Percentiles rank a stretch among this genome's conserved stretches.
phyloP scores from a whole-genome alignment of 2,797 vertebrate genomes.

The Cheirogaleus major region DNA sequence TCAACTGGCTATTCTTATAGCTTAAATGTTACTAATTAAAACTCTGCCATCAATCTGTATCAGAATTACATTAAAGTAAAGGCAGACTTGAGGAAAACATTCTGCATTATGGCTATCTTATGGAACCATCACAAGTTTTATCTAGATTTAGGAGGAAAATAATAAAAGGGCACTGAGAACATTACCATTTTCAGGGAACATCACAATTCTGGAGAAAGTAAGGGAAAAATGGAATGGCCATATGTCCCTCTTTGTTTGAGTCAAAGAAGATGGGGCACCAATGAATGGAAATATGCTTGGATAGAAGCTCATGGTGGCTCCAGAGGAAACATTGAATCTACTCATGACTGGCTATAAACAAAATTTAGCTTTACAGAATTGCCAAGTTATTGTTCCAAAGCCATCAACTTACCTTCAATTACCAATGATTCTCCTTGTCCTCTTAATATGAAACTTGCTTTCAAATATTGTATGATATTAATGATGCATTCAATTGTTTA shows the following conservation, averaged over 20 bases:
- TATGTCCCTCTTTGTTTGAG: neutral
- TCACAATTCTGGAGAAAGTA: neutral
- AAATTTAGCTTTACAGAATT: neutral
- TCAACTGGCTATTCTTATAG: slow-evolving; percentile 24
- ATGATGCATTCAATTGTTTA: neutral
- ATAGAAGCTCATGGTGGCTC: neutral
- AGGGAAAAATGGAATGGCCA: neutral
- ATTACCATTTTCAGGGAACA: neutral
- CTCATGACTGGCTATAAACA: neutral
- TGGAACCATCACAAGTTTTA: neutral
- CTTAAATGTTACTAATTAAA: slow-evolving; percentile 16
- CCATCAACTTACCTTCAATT: neutral
- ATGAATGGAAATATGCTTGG: neutral
- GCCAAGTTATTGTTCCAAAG: neutral
- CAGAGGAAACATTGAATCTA: neutral
- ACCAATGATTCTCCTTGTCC: neutral
- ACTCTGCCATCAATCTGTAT: slow-evolving; percentile 7
- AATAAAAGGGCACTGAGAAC: neutral
- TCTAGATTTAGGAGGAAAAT: neutral
- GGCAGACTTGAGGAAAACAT: neutral
- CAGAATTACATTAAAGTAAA: slow-evolving; percentile 14
- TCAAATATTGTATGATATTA: neutral
- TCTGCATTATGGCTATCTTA: neutral
- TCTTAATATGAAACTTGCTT: neutral
- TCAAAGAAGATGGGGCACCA: neutral